phyloP scores from a whole-genome alignment of 2,888 invertebrate species.

The Platycnemis pennipes region DNA sequence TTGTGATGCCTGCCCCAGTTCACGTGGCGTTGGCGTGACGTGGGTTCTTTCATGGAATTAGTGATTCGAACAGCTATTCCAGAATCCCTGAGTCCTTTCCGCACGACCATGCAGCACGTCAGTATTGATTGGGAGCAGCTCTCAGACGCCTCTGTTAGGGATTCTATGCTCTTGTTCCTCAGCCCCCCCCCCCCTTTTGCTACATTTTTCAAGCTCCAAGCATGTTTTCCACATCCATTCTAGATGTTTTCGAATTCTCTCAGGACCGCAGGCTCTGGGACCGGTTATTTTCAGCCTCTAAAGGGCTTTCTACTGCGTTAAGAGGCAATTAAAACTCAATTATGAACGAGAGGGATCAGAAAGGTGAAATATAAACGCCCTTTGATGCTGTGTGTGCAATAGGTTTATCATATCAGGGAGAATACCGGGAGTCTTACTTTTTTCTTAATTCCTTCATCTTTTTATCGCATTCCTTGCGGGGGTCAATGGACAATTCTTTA shows the following conservation, averaged over 20 bases:
- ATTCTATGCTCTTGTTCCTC: not conserved
- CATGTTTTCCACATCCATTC: constrained; percentile 13
- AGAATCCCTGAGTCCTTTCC: not conserved
- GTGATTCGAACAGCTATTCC: constrained; percentile 3
- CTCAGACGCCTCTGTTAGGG: not conserved
- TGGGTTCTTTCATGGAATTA: not conserved
- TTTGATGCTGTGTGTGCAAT: not conserved
- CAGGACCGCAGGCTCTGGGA: not conserved
- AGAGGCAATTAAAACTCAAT: not conserved
- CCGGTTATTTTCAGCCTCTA: not conserved
- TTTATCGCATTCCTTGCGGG: not conserved
- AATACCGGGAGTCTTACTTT: not conserved
- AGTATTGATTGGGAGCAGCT: not conserved
- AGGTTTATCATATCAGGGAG: not conserved
- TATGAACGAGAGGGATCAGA: not conserved
- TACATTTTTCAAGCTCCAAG: not conserved
- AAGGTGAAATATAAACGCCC: not conserved
- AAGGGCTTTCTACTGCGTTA: not conserved
- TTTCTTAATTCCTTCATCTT: not conserved
- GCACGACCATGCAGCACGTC: not conserved
- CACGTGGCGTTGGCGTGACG: not conserved
- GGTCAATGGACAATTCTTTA: not conserved
- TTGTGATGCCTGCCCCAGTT: not conserved
- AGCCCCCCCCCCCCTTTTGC: not conserved
- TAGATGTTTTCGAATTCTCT: not conserved